phyloP scores from a whole-genome alignment of 2,888 invertebrate species.

The Tetrapedia diversipes region DNA sequence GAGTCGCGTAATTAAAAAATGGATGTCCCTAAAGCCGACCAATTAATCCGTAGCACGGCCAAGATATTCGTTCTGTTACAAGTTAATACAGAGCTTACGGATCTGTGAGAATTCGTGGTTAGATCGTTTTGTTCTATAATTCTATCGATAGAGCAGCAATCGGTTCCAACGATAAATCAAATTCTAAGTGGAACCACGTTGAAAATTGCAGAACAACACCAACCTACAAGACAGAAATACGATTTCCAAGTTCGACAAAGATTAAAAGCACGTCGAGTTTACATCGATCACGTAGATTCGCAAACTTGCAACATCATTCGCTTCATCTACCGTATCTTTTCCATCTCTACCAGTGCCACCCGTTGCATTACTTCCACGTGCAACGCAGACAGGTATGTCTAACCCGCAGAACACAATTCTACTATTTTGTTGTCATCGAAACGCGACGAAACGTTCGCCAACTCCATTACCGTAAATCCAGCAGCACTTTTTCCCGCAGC shows the following conservation, averaged over 20 bases:
- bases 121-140: no score
- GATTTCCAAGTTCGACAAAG: no score
- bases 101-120: neutral
- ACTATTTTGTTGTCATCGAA: neutral
- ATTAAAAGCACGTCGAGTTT: no score
- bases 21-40: neutral
- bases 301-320: no score
- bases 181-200: no score
- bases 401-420: neutral
- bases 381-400: no score
- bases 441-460: neutral
- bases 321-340: no score
- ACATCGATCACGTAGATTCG: no score
- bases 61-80: neutral
- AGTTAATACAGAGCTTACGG: neutral
- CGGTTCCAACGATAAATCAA: neutral
- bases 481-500: neutral
- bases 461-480: neutral
- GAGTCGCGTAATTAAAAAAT: slow-evolving; percentile 13
- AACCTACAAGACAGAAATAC: neutral
- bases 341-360: no score
- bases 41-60: neutral
- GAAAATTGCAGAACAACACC: no score
- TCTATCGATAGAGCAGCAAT: neutral
- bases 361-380: no score